Evolutionary conservation across 1,140 invertebrate species (phyloP), one percentile per base, ranked within the genome.

Genomic region (Drosophila baimaii): DNA sequence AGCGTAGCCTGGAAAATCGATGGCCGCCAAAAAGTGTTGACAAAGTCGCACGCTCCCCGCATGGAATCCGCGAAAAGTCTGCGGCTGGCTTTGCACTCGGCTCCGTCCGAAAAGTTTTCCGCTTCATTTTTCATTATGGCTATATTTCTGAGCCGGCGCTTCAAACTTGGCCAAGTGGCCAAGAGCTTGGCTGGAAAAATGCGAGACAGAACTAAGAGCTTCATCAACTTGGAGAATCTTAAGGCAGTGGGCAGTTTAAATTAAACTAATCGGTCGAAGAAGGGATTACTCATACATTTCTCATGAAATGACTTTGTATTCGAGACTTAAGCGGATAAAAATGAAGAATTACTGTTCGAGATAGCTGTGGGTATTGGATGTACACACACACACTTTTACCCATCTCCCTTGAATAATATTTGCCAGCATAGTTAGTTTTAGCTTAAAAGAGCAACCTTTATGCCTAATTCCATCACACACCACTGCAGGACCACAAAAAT

Each of bases 61-160:
- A 15, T 27, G 17, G 27, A 69, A 58, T 41, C 51, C 44, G 51
- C 39, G 35, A 43, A 73, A 61, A 62, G 74, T 77, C 64, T 77
- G 75, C 73, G 74, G 75, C 57, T 57, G 65, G 51, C 33, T 69
- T 72, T 25, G 43, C 39, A 23, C 44, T 49, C 44, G 33, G 15
- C 21, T 19, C 25, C 8, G 46, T 31, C 15, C 17, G n/a, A 46
- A 82, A 86, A 86, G 27, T 86, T 86, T 76, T 51, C 17, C 62
- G 70, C 75, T 77, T 88, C 83, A 88, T 88, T 79, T 88, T 88
- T 88, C 83, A 88, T 79, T 52, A 70, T 17, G 59, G 62, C 64
- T 63, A 64, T 61, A 52, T 59, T 66, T 41, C 44, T 77, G 64
- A 77, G 68, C 77, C 52, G 5, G 41, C 35, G 56, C 78, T 77